Evolutionary conservation across 2,888 invertebrate genomes (phyloP).

Genomic region (Ptychoptera contaminata): DNA sequence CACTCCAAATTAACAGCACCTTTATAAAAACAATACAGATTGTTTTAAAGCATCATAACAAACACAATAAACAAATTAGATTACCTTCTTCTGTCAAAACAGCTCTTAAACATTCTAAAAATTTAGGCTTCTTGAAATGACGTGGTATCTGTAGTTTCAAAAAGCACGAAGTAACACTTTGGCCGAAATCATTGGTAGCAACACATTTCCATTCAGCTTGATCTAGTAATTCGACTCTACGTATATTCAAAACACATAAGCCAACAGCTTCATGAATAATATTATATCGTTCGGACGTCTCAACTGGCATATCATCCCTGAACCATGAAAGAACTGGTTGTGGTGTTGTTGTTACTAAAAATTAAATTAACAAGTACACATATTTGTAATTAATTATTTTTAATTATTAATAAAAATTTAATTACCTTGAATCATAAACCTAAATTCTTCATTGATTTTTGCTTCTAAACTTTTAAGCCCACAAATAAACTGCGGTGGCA

Average conservation of each 20-base stretch:
- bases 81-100: slow-evolving; percentile 60
- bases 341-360: slow-evolving; percentile 58
- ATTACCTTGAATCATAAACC: slow-evolving; percentile 63
- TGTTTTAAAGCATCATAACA: neutral
- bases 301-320: slow-evolving; percentile 67
- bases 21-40: neutral
- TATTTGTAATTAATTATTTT: neutral
- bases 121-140: slow-evolving; percentile 77
- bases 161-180: slow-evolving; percentile 75
- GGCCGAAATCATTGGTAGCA: slow-evolving; percentile 76
- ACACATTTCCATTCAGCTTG: slow-evolving; percentile 89
- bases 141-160: slow-evolving; percentile 70
- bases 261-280: slow-evolving; percentile 53
- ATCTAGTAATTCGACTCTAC: slow-evolving; percentile 61
- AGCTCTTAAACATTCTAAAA: slow-evolving; percentile 70
- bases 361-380: slow-evolving; percentile 6
- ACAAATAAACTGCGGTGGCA: slow-evolving; percentile 68
- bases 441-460: slow-evolving; percentile 65
- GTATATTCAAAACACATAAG: slow-evolving; percentile 54
- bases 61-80: neutral
- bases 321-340: slow-evolving; percentile 77
- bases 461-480: slow-evolving; percentile 71
- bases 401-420: slow-evolving; percentile 2
- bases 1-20: slow-evolving; percentile 85
- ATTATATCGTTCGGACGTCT: slow-evolving; percentile 50